Base-by-base conservation (phyloP, 2,113 vertebrate genomes). In the Coptodon rendalli region DNA sequence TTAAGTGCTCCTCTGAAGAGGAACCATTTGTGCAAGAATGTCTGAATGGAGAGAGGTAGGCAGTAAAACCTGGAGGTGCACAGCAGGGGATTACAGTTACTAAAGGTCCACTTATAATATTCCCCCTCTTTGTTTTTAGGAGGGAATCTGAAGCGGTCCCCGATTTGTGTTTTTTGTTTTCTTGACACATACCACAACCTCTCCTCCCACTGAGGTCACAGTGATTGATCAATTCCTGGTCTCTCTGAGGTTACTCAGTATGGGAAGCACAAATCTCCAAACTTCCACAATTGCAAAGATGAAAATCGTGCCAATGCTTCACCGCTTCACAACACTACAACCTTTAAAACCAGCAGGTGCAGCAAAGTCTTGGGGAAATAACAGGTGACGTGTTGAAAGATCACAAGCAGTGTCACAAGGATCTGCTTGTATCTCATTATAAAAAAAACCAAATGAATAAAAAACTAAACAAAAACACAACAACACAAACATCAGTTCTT, bases 141-240 rank as follows among this genome's bases (percentile, higher is more conserved):
- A 27, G 90, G 82, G 93, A 96, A 94, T 94, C 81, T 88, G 22
- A 90, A 85, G 82, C 81, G 90, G 91, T 91, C 79, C 2, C 61
- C 78, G 34, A 78, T 86, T 85, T 91, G 85, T 63, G 68, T 79
- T 38, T 68, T 40, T 56, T 54, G 82, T 93, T 91, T 91, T 87
- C 90, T 80, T 85, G 54, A 89, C 87, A 86, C 82, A 83, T 48
- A 82, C 89, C 84, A 71, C 59, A 80, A 94, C 90, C 91, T 94
- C 27, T 80, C 84, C 31, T 79, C 88, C 78, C 43, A 63, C 6
- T 83, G 82, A 85, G 83, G 88, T 90, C 91, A 61, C 9, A 4
- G 71, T 31, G 83, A 81, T 80, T 87, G 86, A 81, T 83, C 88
- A 86, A 80, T 84, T 90, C 87, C 71, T 43, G 66, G 79, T 85